A percentile compares a stretch with the other conserved stretches of the same genome.
Conservation (phyloP, 2,888 invertebrate genomes). For the Trissoscelio sp. region DNA sequence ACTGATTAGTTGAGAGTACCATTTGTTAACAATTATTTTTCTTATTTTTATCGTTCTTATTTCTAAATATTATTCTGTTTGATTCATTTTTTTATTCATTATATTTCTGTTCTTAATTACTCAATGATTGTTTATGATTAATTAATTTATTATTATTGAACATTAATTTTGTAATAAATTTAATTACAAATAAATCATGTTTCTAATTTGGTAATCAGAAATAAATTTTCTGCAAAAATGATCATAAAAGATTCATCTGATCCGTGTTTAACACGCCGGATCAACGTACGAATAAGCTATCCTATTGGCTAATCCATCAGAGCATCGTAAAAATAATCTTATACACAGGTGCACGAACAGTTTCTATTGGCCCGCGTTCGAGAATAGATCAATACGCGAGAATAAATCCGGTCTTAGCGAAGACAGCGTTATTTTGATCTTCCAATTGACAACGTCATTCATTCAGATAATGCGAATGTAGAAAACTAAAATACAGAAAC, state of each 20-base stretch:
- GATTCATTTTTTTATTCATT: neutral
- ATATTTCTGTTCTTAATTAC: no score
- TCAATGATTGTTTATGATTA: no score
- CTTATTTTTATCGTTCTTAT: neutral
- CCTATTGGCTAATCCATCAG: neutral
- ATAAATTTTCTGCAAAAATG: no score
- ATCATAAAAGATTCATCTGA: no score
- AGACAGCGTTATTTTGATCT: conserved; percentile 25
- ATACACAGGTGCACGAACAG: conserved; percentile 18
- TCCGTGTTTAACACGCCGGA: neutral
- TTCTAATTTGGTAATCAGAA: no score
- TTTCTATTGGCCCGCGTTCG: conserved; percentile 22
- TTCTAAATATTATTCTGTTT: neutral
- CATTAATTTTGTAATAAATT: no score
- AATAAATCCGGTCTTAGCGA: conserved; percentile 31
- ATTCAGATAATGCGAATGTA: conserved; percentile 15
- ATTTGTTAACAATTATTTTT: neutral
- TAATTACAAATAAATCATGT: no score
- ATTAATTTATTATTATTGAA: no score
- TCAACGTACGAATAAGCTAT: neutral
- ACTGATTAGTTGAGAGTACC: neutral
- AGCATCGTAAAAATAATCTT: conserved; percentile 19
- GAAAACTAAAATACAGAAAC: neutral
- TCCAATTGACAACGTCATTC: conserved; percentile 10
- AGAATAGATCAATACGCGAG: conserved; percentile 40